A percentile compares a stretch with the other conserved stretches of the same genome.
phyloP scores from a whole-genome alignment of 2,113 vertebrate species.

The Lepisosteus oculatus region DNA sequence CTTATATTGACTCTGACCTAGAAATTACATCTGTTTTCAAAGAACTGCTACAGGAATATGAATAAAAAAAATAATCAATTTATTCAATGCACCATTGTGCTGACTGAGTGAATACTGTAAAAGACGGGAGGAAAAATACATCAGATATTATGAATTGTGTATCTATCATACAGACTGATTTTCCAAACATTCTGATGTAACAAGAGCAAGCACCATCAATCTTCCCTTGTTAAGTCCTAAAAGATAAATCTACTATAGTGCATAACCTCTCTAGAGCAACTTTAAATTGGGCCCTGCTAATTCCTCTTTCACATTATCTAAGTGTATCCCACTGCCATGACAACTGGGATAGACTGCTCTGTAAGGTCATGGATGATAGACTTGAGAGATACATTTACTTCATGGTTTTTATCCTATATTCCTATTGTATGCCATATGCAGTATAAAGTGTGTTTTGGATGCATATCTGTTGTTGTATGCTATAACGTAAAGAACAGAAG shows the following conservation, averaged over 20 bases:
- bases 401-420: background rate
- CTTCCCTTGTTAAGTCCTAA: constrained; percentile 7
- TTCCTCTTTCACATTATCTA: constrained; percentile 31
- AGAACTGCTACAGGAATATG: constrained; percentile 20
- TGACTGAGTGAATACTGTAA: constrained; percentile 30
- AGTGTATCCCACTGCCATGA: constrained; percentile 32
- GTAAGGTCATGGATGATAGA: background rate
- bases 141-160: constrained; percentile 29
- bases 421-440: too few relatives aligned
- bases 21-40: constrained; percentile 19
- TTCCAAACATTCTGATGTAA: constrained; percentile 29
- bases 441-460: too few relatives aligned
- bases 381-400: background rate
- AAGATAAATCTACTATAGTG: constrained; percentile 29
- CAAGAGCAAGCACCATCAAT: constrained; percentile 33
- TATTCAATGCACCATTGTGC: constrained; percentile 30
- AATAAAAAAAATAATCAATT: constrained; percentile 34
- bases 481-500: too few relatives aligned
- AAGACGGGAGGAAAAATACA: constrained; percentile 37
- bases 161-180: constrained; percentile 38
- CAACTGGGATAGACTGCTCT: background rate
- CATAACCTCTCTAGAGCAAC: constrained; percentile 10
- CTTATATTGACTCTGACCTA: constrained; percentile 15
- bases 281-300: constrained; percentile 34
- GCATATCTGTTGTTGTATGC: too few relatives aligned